Percentiles rank a stretch among this genome's conserved stretches.
phyloP scores from a whole-genome alignment of 2,888 invertebrate species.

The Torymus texanus region DNA sequence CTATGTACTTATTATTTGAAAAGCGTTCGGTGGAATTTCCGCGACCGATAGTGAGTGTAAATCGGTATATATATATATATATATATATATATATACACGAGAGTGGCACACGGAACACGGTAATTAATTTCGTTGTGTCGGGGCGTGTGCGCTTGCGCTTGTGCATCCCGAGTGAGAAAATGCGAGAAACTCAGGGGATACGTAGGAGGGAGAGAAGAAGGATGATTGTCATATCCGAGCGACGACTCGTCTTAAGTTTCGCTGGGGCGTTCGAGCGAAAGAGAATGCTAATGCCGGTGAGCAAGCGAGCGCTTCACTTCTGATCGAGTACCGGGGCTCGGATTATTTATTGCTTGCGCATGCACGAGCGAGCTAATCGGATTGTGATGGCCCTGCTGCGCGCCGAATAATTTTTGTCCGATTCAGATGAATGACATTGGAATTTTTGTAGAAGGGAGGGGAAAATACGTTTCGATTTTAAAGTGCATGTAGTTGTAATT shows the following conservation, averaged over 20 bases:
- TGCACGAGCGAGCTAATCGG: slow-evolving; percentile 13
- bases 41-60: slow-evolving; percentile 15
- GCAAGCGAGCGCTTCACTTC: neutral
- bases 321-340: slow-evolving; percentile 3
- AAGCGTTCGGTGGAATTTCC: slow-evolving; percentile 17
- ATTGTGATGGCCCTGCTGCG: neutral
- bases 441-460: too few species aligned
- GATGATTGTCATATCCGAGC: neutral
- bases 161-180: neutral
- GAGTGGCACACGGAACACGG: neutral
- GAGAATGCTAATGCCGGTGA: slow-evolving; percentile 31
- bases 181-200: neutral
- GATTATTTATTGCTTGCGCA: slow-evolving; percentile 31
- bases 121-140: slow-evolving; percentile 30
- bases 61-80: too few species aligned
- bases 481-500: too few species aligned
- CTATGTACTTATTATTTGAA: slow-evolving; percentile 25
- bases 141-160: too few species aligned
- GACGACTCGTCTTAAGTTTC: slow-evolving; percentile 33
- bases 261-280: slow-evolving; percentile 6
- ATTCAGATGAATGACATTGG: too few species aligned
- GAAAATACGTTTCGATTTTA: too few species aligned
- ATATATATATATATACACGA: too few species aligned
- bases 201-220: neutral
- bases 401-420: too few species aligned